These are phyloP conservation scores for Nipponia nippon DNA, from an alignment of 2,113 vertebrate genomes.

Conservation along the genomic window DNA sequence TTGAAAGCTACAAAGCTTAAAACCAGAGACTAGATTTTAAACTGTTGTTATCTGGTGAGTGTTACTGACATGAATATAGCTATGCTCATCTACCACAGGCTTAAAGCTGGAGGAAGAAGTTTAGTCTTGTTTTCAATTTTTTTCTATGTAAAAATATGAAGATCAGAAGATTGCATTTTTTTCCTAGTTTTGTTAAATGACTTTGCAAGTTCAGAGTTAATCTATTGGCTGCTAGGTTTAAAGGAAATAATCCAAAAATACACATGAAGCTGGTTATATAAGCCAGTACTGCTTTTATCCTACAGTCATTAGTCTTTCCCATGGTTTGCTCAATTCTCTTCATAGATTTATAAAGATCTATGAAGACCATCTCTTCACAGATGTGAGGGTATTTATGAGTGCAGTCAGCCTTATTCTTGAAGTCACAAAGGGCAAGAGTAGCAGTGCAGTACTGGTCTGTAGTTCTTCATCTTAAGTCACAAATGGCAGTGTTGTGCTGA, in stretches of 20 bases:
- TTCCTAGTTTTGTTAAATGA: not conserved
- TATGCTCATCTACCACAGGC: not conserved
- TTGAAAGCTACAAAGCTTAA: not conserved
- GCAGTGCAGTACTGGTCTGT: not conserved
- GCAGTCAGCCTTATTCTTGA: not conserved
- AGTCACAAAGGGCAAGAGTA: not conserved
- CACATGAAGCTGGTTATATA: not conserved
- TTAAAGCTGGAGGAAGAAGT: not conserved
- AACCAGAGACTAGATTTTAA: not conserved
- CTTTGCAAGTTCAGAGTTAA: not conserved
- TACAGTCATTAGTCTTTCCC: not conserved
- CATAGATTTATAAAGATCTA: not conserved
- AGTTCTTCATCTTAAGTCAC: not conserved
- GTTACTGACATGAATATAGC: not conserved
- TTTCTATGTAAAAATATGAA: not conserved
- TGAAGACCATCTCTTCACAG: not conserved
- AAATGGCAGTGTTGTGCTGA: not conserved
- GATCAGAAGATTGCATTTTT: not conserved
- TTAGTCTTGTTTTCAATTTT: not conserved
- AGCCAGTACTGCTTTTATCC: not conserved
- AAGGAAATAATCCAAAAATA: not conserved
- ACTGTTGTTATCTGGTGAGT: not conserved
- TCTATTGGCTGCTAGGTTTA: not conserved
- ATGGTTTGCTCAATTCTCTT: not conserved
- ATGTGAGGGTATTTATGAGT: not conserved